These are phyloP conservation scores for Erannis defoliaria DNA, from an alignment of 2,888 invertebrate genomes.

Conservation along the genomic window DNA sequence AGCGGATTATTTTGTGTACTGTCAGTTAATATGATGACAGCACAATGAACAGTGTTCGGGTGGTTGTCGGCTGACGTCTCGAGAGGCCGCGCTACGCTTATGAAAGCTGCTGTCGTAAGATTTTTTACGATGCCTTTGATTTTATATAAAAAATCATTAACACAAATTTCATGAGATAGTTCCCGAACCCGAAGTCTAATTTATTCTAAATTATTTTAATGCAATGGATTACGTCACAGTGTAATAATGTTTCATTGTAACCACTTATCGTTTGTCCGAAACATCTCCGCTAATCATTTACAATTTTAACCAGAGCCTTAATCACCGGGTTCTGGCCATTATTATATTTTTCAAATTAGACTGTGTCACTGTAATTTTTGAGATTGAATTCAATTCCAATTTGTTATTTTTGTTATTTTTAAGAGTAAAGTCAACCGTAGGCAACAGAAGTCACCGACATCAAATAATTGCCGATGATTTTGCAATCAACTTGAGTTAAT, in stretches of 20 bases:
- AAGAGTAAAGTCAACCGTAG: conserved; percentile 6
- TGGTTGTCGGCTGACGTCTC: conserved; percentile 71
- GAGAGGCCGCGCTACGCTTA: conserved; percentile 57
- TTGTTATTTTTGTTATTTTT: not conserved
- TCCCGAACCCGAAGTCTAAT: not conserved
- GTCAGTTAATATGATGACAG: conserved; percentile 82
- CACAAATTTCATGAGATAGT: no score
- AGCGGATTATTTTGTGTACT: conserved; percentile 82
- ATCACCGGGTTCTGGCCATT: conserved; percentile 7
- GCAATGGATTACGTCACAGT: not conserved
- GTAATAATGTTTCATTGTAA: conserved; percentile 6
- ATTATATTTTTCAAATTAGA: conserved; percentile 22
- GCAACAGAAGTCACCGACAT: conserved; percentile 15
- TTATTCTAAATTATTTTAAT: not conserved
- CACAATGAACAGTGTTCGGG: conserved; percentile 78
- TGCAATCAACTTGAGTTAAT: conserved; percentile 27
- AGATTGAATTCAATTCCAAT: conserved; percentile 14
- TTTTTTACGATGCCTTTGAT: conserved; percentile 45
- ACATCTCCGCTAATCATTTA: conserved; percentile 12
- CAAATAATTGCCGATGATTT: conserved; percentile 22
- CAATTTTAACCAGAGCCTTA: conserved; percentile 11
- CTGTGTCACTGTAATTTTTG: conserved; percentile 17
- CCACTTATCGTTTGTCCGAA: conserved; percentile 4
- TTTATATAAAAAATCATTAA: no score
- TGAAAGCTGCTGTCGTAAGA: conserved; percentile 63